Conservation (phyloP, 1,140 invertebrate genomes). For the Lucilia cuprina region DNA sequence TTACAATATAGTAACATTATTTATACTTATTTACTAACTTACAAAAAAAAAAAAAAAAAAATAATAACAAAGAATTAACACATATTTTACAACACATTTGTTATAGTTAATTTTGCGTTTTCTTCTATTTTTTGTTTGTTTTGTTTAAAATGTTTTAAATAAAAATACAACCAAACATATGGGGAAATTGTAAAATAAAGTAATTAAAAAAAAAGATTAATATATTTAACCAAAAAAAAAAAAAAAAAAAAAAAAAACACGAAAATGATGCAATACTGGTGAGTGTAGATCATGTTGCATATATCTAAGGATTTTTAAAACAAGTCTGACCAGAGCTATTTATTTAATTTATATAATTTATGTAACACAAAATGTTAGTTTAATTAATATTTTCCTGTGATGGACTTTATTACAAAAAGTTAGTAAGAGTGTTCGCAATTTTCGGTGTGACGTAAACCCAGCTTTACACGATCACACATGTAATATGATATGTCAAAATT, state of each 20-base stretch:
- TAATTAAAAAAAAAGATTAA: background rate
- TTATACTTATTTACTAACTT: no score
- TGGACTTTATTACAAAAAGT: no score
- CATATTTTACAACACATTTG: background rate
- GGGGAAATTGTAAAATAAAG: background rate
- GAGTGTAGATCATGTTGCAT: background rate
- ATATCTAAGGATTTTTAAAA: background rate
- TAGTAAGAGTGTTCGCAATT: no score
- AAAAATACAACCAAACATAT: background rate
- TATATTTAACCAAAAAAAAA: background rate
- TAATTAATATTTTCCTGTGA: no score
- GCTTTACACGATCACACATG: no score
- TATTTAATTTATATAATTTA: no score
- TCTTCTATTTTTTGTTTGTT: background rate
- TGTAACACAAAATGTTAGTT: background rate
- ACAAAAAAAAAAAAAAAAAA: background rate
- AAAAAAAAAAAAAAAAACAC: no score
- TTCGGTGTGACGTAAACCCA: no score
- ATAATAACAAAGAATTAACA: background rate
- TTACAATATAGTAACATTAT: no score
- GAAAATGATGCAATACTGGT: background rate
- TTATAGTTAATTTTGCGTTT: background rate
- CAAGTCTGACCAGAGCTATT: no score
- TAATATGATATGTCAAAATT: no score
- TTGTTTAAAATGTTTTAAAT: background rate